Evolutionary conservation across 2,113 vertebrate genomes (phyloP), one percentile per base, ranked within the genome.

Genomic region (Lamprotornis superbus): DNA sequence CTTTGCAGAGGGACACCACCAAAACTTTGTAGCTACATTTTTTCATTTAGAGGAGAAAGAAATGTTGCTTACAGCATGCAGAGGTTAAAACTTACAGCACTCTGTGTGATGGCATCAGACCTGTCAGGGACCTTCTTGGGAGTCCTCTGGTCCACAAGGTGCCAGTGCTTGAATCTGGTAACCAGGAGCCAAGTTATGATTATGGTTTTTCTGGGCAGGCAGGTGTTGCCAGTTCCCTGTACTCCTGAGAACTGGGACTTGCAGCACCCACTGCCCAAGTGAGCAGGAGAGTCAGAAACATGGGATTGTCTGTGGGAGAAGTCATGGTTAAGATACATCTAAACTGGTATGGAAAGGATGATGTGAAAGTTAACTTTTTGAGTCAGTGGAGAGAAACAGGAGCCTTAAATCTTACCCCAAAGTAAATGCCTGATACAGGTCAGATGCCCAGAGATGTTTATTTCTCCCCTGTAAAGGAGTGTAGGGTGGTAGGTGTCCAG

Each of bases 111-210:
- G 68, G 39, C 25, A 57, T 33, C 56, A 63, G 55, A 35, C 17
- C 25, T 74, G 10, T 15, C 37, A 40, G 19, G 23, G 23, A 49
- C 23, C 33, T 84, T 67, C n/a, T 9, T 53, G 27, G 35, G 44
- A 15, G 21, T 49, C 20, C 18, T 81, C 65, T 84, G 40, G 28
- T 49, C 17, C 24, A 13, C 47, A 30, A 12, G 35, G 9, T 55
- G 50, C n/a, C 55, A 46, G 7, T 10, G 31, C 20, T 37, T n/a
- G 14, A 8, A 8, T 78, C 47, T 91, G 65, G 42, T 67, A 77
- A 50, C 15, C 56, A 27, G 30, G 6, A 79, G 20, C 22, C 0
- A 0, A 31, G 11, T 17, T 33, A 15, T 23, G 33, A 31, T 37
- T 67, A 70, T 57, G 21, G 23, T 42, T 82, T 59, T 18, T 28